Base-by-base conservation (phyloP, 2,113 vertebrate species). In the Mungos mungo region DNA sequence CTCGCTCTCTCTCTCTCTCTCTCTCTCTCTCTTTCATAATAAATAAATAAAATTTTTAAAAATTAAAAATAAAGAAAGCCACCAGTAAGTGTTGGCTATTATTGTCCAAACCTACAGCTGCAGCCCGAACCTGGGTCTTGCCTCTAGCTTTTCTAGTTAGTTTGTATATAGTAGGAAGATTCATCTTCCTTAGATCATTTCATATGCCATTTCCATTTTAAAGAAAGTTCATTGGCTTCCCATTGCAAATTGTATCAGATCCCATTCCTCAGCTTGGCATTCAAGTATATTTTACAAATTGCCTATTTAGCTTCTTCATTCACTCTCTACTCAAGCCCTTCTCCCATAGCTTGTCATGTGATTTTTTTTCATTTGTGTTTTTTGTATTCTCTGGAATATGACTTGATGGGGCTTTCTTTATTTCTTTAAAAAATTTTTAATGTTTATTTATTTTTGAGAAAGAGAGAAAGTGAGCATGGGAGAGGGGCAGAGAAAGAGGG, bases 381-480 rank as follows among this genome's bases (percentile, higher is more conserved):
- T 93, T 88, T 95, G 23, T 71, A 15, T 94, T 95, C 83, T 91
- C 65, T 82, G 45, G 35, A 77, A 50, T 88, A 85, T 66, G 66
- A 85, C 80, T 93, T 38, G 31, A 27, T 54, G 41, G 29, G 14
- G 12, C 3, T 96, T 94, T 80, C 69, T 91, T 84, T 45, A 81
- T 84, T 84, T 81, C 72, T 25, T 60, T 60, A 23, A 60, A 60
- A 54, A 54, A 0, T 57, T 57, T 60, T 60, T 60, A 60, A 60
- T 60, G 57, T 60, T 60, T 60, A 60, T 60, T 60, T 60, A 60
- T 60, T 60, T 60, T 60, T 60, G 57, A 60, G 21, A 25, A 19
- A 60, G 57, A 60, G 54, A 57, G 54, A 0, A 16, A 57, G 5
- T 19, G 6, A 57, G 57, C 7, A 23, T 57, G 54, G 21, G 57